Base-by-base conservation (phyloP, 2,113 vertebrate species). In the Piliocolobus tephrosceles region DNA sequence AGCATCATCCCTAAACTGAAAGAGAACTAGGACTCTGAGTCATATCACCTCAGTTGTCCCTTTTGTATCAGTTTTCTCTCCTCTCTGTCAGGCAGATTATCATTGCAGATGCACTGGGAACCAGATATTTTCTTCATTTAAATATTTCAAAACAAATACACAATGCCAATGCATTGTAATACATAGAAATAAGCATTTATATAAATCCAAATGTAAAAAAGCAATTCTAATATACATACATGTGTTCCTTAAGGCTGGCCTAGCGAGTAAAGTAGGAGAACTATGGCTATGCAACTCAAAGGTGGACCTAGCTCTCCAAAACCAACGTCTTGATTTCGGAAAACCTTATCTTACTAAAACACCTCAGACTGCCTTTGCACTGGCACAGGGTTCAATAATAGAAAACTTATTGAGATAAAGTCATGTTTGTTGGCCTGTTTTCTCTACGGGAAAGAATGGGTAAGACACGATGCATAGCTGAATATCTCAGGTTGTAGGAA, bases 1-100 rank as follows among this genome's bases (percentile, higher is more conserved):
- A 66, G 13, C 52, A 3, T 17, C 3, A 8, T 22, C 6, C 14
- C 1, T 22, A 20, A 32, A 52, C 50, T 4, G 64, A 82, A 79
- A 66, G 6, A 40, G 17, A 35, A 3, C 4, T 23, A 13, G 9
- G 35, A 12, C 22, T 76, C 16, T 7, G 3, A 40, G 6, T 55
- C 57, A 22, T 1, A 0, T 52, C 22, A 27, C 8, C 20, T 17
- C 1, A 4, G 6, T 30, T 30, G 11, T 7, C 32, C 30, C 5
- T 17, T 4, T 4, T 5, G 1, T 9, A 4, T 45, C 2, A 22
- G 2, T n/a, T 80, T n/a, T 80, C 16, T 43, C 20, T 57, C 27
- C 3, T 38, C 10, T 25, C 55, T 11, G 89, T 84, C 17, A 35
- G 8, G 2, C 32, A 68, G 22, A 50, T 0, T 38, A 91, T 76